Conservation (phyloP, 1,140 invertebrate genomes). For the Monomorium pharaonis region DNA sequence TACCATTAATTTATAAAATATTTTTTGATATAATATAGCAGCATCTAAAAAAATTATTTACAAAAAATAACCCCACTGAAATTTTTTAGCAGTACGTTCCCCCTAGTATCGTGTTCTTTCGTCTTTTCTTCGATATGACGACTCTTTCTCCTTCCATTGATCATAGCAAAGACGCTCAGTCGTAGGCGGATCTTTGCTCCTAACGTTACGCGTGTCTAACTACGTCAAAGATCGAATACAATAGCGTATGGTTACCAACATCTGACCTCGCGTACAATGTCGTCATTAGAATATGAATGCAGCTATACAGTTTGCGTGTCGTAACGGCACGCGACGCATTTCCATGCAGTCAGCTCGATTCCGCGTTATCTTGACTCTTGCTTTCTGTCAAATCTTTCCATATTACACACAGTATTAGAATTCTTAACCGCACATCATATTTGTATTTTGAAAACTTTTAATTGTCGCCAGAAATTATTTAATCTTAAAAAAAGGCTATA, state of each 20-base stretch:
- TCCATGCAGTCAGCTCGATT: conserved; percentile 59
- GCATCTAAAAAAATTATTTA: background rate
- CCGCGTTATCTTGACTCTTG: conserved; percentile 17
- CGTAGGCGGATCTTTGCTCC: conserved; percentile 78
- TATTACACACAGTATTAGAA: background rate
- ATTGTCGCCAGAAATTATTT: background rate
- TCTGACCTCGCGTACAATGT: conserved; percentile 82
- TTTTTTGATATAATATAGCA: background rate
- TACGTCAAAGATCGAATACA: conserved; percentile 73
- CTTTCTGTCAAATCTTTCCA: conserved; percentile 9
- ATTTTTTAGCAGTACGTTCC: conserved; percentile 3
- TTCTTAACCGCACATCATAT: background rate
- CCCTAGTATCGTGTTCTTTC: conserved; percentile 23
- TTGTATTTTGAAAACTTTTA: background rate
- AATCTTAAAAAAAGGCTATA: no score
- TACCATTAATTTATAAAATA: background rate
- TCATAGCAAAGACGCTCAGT: conserved; percentile 69
- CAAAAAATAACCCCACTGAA: background rate
- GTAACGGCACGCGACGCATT: conserved; percentile 77
- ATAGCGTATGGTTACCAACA: conserved; percentile 80
- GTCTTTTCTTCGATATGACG: conserved; percentile 32
- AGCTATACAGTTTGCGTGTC: conserved; percentile 63
- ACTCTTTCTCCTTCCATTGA: conserved; percentile 40
- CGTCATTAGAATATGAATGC: conserved; percentile 84
- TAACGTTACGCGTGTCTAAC: conserved; percentile 74